Conservation (phyloP, 2,113 vertebrate species). For the Oenanthe oenanthe region DNA sequence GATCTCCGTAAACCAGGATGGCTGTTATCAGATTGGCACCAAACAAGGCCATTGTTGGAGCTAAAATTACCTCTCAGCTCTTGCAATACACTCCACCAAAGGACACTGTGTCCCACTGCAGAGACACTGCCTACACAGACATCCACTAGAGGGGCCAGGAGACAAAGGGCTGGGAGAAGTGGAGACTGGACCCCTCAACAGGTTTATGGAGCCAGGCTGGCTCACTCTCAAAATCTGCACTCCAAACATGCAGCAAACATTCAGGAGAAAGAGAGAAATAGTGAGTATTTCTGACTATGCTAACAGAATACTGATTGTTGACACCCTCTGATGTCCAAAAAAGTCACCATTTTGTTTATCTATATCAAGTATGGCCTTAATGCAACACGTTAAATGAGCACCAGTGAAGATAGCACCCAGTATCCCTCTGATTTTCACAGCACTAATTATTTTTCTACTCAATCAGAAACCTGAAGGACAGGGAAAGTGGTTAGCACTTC, state of each 20-base stretch:
- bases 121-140: background rate
- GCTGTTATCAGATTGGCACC: conserved; percentile 57
- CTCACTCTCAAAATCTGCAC: background rate
- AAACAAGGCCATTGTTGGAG: conserved; percentile 24
- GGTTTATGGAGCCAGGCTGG: background rate
- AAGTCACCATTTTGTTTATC: background rate
- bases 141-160: background rate
- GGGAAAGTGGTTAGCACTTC: background rate
- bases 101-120: background rate
- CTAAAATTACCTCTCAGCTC: conserved; percentile 45
- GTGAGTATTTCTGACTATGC: background rate
- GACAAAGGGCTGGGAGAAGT: background rate
- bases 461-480: background rate
- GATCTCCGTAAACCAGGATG: conserved; percentile 22
- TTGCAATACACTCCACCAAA: background rate
- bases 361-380: background rate
- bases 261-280: background rate
- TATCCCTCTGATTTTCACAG: background rate
- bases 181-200: background rate
- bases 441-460: background rate
- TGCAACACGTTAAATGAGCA: background rate
- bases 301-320: background rate
- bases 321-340: background rate
- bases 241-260: background rate
- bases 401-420: background rate